Evolutionary conservation across 2,797 vertebrate species (phyloP), one percentile per base, ranked within the genome.

Genomic region (Luscinia luscinia): DNA sequence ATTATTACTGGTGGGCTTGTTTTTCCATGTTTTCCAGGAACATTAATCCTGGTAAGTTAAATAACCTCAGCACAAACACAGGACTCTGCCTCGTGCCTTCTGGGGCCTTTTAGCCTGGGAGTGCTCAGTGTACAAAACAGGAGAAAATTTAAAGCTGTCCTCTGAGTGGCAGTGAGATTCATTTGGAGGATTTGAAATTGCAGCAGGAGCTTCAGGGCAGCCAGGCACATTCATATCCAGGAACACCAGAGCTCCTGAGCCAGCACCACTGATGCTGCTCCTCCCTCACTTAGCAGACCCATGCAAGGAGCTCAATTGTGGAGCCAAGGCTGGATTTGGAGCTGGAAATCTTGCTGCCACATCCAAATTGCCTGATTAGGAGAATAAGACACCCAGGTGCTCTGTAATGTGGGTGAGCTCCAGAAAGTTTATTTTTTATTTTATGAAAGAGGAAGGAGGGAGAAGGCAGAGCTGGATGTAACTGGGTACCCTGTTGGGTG

Each of bases 401-500:
- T 76, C 26, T 20, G 12, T 28, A 64, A 55, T 34, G 22, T 38
- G 30, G 18, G 18, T 17, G 23, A 61, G 23, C 34, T 54, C 22
- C 13, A 59, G 26, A 46, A 69, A 67, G n/a, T 41, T 27, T 52
- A 10, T 2, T 30, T 87, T 36, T 63, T 13, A 20, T 16, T 86
- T 54, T n/a, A 45, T n/a, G 22, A 9, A 19, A 46, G 43, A 69
- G 43, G 38, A 61, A 57, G 41, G 6, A 51, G 9, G n/a, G 14
- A 77, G 45, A 64, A 70, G 28, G 9, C 21, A 43, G 46, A 68
- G 27, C 26, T 21, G 30, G 78, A 26, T 0, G 3, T 4, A 12
- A 18, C 0, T 2, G 3, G 27, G 21, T 26, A 32, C 1, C 51
- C 14, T 38, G 17, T 10, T 0, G 1, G 27, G 32, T 28, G 24